Evolutionary conservation across 2,113 vertebrate genomes (phyloP), one percentile per base, ranked within the genome.

Genomic region (Hyla sarda): DNA sequence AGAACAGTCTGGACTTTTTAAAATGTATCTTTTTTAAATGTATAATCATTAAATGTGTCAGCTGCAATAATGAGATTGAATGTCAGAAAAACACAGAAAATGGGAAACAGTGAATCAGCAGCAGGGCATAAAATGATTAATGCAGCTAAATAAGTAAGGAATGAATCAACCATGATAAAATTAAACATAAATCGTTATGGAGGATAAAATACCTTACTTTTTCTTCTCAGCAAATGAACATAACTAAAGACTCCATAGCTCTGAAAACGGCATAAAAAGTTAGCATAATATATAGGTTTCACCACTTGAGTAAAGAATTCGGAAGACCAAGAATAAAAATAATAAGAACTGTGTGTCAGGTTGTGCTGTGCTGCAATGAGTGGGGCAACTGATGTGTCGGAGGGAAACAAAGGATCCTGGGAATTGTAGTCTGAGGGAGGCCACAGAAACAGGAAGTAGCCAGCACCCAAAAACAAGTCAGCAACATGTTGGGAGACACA

Each of bases 1-100:
- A 19, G 21, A 69, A 17, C 28, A 67, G 62, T 21, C 30, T 16
- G 14, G 21, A 37, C 32, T 37, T 69, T 37, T 69, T 32, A 10
- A 19, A 34, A 69, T 37, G 1, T 37, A 34, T 73, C 19, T 47
- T 73, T 45, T n/a, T 37, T 45, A 47, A 45, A 73, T 45, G n/a
- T 73, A 45, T 73, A 73, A 73, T 73, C 37, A 45, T 47, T 47
- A 73, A 73, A 47, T 45, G 37, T 47, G 34, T 25, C 71, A 47
- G 7, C 34, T 45, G 71, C 3, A 11, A 45, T 73, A 73, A 73
- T 73, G 71, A 73, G 71, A 47, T 45, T 45, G 71, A 73, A 73
- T 73, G 37, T 47, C 71, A 73, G 34, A 73, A 73, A 73, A 47
- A 73, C 71, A 73, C 71, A 45, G 71, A 73, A 73, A 73, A 73